Evolutionary conservation across 2,797 vertebrate genomes (phyloP), one percentile per base, ranked within the genome.

Genomic region (Gallinago nigripennis): DNA sequence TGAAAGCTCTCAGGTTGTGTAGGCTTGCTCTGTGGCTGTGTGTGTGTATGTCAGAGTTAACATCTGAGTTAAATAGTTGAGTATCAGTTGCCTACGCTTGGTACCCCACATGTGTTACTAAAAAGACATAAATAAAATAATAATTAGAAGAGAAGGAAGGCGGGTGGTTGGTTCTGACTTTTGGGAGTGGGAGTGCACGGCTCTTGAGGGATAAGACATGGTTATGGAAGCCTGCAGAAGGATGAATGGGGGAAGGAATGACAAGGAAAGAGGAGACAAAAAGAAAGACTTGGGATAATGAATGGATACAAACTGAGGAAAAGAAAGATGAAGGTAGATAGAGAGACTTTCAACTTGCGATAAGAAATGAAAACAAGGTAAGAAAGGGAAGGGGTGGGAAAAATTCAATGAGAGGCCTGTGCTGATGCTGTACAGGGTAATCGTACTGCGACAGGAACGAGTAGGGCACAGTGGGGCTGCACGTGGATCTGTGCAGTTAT

Each of bases 391-490:
- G 8, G 9, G 8, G 4, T 88, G 27, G 73, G 51, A 68, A 77
- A 39, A 72, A 25, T 56, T n/a, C 28, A 1, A 1, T 3, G 43
- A 17, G 70, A 51, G 18, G 33, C 8, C 24, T n/a, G 41, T 5
- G 2, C 18, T 0, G 2, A 4, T 84, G 69, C 13, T 75, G 46
- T 66, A 27, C 20, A 33, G 81, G 37, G 8, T 86, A 5, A 23
- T 20, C 0, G 0, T 45, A 4, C n/a, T 20, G n/a, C 2, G 11
- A 21, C 20, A 46, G 56, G 37, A 54, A 5, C 2, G 9, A 37
- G 13, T 9, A 11, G 51, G 33, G 20, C 53, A 8, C 14, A 7
- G 63, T 6, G 20, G 60, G 58, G 50, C 70, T 76, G 20, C 6
- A 9, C 5, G 7, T 16, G 48, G 53, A 14, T 56, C n/a, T 79